Conservation (phyloP, 2,113 vertebrate genomes). For the Lagopus muta region DNA sequence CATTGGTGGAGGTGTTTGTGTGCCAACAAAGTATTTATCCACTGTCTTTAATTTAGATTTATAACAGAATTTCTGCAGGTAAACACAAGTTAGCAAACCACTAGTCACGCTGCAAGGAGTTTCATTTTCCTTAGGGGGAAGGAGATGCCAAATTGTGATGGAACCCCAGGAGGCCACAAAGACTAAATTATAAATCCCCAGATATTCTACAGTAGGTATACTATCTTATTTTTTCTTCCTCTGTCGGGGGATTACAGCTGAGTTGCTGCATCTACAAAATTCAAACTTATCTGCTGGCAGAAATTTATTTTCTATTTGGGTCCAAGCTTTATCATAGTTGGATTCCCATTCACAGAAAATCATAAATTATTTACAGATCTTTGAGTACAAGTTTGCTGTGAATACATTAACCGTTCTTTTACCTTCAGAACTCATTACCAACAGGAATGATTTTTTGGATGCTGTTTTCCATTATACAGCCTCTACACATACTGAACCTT, state of each 20-base stretch:
- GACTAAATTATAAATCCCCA: constrained; percentile 13
- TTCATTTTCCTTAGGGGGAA: constrained; percentile 6
- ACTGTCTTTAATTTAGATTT: constrained; percentile 12
- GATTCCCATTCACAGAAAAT: constrained; percentile 34
- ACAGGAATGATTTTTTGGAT: constrained; percentile 56
- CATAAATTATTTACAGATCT: constrained; percentile 65
- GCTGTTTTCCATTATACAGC: constrained; percentile 42
- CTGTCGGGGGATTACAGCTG: not conserved
- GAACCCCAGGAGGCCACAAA: constrained; percentile 5
- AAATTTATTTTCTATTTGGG: constrained; percentile 45
- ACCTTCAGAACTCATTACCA: constrained; percentile 57
- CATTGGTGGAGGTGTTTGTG: not conserved
- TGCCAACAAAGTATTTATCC: not conserved
- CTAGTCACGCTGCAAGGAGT: not conserved
- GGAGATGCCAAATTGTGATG: constrained; percentile 16
- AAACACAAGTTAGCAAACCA: constrained; percentile 18
- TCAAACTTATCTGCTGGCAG: not conserved
- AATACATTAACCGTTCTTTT: constrained; percentile 55
- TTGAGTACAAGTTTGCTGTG: constrained; percentile 23
- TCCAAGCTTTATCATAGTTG: constrained; percentile 4
- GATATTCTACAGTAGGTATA: not conserved
- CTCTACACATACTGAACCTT: constrained; percentile 36
- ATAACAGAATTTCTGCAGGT: not conserved
- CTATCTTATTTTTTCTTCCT: not conserved
- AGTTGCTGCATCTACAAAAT: constrained; percentile 44